These are phyloP conservation scores for Rhagonycha fulva DNA, from an alignment of 2,888 invertebrate species.

Conservation along the genomic window DNA sequence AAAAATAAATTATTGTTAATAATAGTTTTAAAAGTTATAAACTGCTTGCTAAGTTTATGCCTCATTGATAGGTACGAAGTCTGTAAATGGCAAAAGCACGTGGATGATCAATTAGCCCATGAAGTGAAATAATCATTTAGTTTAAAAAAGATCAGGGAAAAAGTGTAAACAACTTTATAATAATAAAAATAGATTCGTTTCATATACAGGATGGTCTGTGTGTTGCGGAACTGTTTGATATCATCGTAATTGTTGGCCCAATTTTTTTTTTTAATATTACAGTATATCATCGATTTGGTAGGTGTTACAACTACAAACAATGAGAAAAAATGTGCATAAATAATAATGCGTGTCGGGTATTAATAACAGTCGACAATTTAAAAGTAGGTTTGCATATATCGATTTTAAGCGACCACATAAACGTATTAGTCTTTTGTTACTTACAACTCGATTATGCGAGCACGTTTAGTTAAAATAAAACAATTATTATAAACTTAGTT, in stretches of 20 bases:
- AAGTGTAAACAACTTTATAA: background rate
- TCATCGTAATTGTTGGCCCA: background rate
- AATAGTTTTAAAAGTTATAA: no score
- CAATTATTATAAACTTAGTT: background rate
- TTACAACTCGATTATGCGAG: conserved; percentile 1
- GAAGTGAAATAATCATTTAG: background rate
- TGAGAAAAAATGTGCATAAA: conserved; percentile 3
- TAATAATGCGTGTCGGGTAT: conserved; percentile 15
- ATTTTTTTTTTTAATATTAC: background rate
- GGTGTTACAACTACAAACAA: background rate
- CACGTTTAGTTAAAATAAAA: background rate
- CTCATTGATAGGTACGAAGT: background rate
- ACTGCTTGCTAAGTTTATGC: background rate
- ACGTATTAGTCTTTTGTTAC: conserved; percentile 20
- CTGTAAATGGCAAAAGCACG: background rate
- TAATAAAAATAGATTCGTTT: background rate
- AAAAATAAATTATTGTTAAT: no score
- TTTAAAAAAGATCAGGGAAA: background rate
- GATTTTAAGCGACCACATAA: conserved; percentile 19
- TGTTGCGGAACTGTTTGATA: background rate
- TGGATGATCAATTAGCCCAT: background rate
- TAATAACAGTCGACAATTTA: conserved; percentile 14
- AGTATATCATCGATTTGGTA: background rate
- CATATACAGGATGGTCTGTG: background rate
- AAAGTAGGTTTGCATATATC: conserved; percentile 24